Conservation (phyloP, 2,797 vertebrate species). For the Syngnathus rostellatus region DNA sequence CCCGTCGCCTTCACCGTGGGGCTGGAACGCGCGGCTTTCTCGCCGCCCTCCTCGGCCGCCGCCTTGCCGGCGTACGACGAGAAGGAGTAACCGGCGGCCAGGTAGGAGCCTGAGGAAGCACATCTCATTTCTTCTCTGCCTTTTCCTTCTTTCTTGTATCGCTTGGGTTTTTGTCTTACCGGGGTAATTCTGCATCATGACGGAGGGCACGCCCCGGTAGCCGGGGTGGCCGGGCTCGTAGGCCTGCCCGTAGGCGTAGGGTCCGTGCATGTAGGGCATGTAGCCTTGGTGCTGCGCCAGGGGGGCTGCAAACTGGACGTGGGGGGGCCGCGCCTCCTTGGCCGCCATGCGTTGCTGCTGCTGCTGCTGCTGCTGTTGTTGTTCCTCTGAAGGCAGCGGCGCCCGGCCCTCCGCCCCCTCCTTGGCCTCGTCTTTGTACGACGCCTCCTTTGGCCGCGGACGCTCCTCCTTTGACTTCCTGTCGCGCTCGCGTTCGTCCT, state of each 20-base stretch:
- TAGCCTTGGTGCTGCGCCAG: conserved; percentile 90
- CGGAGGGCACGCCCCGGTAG: conserved; percentile 85
- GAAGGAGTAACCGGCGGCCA: conserved; percentile 89
- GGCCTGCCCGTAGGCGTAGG: conserved; percentile 86
- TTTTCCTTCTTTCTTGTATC: too few relatives aligned
- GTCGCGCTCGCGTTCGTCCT: conserved; percentile 70
- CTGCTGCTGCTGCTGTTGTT: not conserved
- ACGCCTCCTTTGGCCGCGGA: conserved; percentile 68
- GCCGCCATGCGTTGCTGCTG: conserved; percentile 70
- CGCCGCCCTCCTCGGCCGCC: conserved; percentile 71
- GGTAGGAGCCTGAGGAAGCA: conserved; percentile 78
- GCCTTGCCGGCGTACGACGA: conserved; percentile 85
- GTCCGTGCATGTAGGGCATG: conserved; percentile 91
- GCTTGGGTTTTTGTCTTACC: conserved; percentile 57
- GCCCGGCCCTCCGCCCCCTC: conserved; percentile 74
- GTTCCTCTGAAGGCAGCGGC: conserved; percentile 70
- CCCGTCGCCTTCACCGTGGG: conserved; percentile 74
- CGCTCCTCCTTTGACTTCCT: conserved; percentile 81
- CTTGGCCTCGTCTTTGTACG: conserved; percentile 74
- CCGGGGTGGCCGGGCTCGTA: conserved; percentile 88
- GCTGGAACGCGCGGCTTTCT: conserved; percentile 78
- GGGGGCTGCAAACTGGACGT: conserved; percentile 86
- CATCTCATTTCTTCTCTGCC: too few relatives aligned
- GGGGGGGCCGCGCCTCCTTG: conserved; percentile 77
- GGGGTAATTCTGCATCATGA: conserved; percentile 99